Evolutionary conservation across 2,797 vertebrate genomes (phyloP), one percentile per base, ranked within the genome.

Genomic region (Bucorvus abyssinicus): DNA sequence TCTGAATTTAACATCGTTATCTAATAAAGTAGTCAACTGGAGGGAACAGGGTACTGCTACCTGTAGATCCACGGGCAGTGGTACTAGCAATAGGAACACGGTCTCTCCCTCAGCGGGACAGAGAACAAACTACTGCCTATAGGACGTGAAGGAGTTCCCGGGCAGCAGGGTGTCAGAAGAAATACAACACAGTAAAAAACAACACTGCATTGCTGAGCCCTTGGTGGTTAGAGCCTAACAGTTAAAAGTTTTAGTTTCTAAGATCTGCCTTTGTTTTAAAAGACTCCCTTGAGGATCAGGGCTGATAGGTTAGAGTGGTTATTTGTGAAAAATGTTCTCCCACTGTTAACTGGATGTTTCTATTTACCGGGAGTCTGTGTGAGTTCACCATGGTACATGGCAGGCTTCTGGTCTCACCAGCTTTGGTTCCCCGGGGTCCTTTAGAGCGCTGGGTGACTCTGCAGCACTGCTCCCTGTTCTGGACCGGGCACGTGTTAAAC

Each of bases 241-340:
- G 85, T 79, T 74, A 82, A 44, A 93, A 82, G 90, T 84, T 92
- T 70, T 52, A 74, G 70, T 80, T 95, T 67, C 49, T 57, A 74
- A 87, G 29, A 78, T 65, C 83, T 69, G 78, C 47, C 84, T 89
- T 64, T 45, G 30, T 63, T 94, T 69, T 76, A 49, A 90, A 95
- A 60, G 53, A 82, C 40, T 92, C 92, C 71, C 77, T 85, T 57
- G 92, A 93, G 90, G 52, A 85, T 74, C 36, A 49, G 52, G 29
- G 44, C 74, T 94, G 91, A 93, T 73, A 88, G 67, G 71, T 93
- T 79, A 90, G 52, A 89, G 52, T 21, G 29, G 70, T 90, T 93
- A 82, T 56, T 87, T 53, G 63, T 74, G 67, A 92, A 87, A 96
- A 93, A 93, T 27, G 47, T 67, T 95, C 63, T 87, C 36, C 55